phyloP scores from a whole-genome alignment of 2,888 invertebrate genomes.

The Mycalesis mineus region DNA sequence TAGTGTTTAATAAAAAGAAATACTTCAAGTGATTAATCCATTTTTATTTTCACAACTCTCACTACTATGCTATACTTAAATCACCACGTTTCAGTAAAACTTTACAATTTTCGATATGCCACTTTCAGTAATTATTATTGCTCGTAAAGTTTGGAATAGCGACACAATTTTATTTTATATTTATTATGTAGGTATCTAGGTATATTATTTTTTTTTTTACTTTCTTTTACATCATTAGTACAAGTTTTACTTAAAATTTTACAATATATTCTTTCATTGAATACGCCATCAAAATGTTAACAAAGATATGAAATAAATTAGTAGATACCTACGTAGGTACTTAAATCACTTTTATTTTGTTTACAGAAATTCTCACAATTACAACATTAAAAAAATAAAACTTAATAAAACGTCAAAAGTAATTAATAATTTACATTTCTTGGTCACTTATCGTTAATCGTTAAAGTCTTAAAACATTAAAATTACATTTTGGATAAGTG shows the following conservation, averaged over 20 bases:
- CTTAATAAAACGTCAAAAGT: background rate
- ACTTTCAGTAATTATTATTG: slow-evolving; percentile 61
- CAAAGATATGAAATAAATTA: background rate
- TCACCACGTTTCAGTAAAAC: slow-evolving; percentile 38
- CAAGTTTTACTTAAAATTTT: background rate
- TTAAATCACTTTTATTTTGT: too few relatives aligned
- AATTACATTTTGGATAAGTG: background rate
- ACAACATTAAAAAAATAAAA: background rate
- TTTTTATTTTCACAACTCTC: slow-evolving; percentile 58
- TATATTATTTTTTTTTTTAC: background rate
- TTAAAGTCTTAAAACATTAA: background rate
- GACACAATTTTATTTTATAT: slow-evolving; percentile 6
- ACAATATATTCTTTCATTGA: background rate
- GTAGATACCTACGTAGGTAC: background rate
- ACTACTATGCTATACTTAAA: slow-evolving; percentile 59
- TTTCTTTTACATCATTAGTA: background rate
- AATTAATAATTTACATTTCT: background rate
- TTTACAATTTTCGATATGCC: slow-evolving; percentile 66
- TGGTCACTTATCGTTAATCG: background rate
- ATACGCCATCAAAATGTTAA: background rate
- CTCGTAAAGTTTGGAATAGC: slow-evolving; percentile 40
- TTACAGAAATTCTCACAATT: too few relatives aligned
- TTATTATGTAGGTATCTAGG: too few relatives aligned
- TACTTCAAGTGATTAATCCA: slow-evolving; percentile 20
- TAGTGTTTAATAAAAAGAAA: slow-evolving; percentile 5